Evolutionary conservation across 1,140 invertebrate species (phyloP).

Genomic region (Sycobia sp.): DNA sequence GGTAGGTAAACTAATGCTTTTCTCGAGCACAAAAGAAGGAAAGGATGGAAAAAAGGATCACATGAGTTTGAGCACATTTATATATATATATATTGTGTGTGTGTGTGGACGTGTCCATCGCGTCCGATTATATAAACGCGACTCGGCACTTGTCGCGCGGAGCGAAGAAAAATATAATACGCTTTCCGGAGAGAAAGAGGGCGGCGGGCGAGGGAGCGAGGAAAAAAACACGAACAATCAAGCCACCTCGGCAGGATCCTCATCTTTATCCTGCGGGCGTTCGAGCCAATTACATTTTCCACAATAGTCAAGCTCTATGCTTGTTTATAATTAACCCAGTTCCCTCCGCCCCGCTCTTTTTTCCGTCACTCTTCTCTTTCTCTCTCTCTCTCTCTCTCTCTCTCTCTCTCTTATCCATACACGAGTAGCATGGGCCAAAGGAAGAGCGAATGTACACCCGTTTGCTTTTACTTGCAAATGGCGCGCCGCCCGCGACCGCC

Average conservation of each 20-base stretch:
- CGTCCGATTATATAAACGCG: slow-evolving; percentile 3
- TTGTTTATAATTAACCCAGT: slow-evolving; percentile 31
- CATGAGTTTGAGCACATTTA: no score
- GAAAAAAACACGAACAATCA: slow-evolving; percentile 5
- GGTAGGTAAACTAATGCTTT: no score
- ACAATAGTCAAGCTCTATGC: slow-evolving; percentile 24
- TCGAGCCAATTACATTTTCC: slow-evolving; percentile 16
- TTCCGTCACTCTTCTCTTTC: no score
- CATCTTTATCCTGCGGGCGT: slow-evolving; percentile 17
- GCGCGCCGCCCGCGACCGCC: background rate
- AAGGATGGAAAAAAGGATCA: no score
- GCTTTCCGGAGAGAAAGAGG: no score
- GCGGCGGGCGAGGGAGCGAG: no score
- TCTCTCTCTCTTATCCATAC: background rate
- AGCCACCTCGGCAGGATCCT: background rate
- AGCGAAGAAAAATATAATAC: no score
- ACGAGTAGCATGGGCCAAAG: background rate
- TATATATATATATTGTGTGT: no score
- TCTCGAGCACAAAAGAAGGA: no score
- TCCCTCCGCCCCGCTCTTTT: no score
- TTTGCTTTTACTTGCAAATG: slow-evolving; percentile 32
- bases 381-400: background rate
- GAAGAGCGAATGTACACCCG: background rate
- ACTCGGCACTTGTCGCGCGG: no score
- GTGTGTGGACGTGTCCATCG: slow-evolving; percentile 1